phyloP scores from a whole-genome alignment of 2,797 vertebrate species.

The Lepilemur septentrionalis region DNA sequence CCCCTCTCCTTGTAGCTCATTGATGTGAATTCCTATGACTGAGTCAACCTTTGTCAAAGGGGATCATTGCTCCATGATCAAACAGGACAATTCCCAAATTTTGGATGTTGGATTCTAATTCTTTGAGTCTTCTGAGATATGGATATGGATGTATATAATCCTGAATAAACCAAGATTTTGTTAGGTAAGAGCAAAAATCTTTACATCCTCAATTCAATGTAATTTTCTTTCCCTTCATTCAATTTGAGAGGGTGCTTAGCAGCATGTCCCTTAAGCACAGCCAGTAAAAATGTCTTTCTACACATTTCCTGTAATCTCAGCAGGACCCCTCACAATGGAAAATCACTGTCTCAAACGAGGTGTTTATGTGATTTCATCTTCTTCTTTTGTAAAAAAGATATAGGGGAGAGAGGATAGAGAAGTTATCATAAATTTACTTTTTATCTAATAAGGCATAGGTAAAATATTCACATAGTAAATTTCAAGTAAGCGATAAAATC shows the following conservation, averaged over 20 bases:
- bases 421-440: neutral
- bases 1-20: neutral
- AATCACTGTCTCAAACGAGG: neutral
- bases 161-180: neutral
- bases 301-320: neutral
- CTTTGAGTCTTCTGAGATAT: neutral
- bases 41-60: neutral
- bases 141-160: neutral
- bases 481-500: neutral
- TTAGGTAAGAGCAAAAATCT: neutral
- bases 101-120: neutral
- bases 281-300: neutral
- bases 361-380: neutral
- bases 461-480: neutral
- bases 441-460: neutral
- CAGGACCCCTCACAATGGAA: neutral
- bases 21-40: neutral
- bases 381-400: neutral
- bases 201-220: neutral
- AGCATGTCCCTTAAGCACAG: neutral
- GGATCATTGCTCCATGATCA: neutral
- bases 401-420: neutral
- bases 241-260: neutral
- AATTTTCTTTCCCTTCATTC: neutral
- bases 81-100: neutral